Conservation (phyloP, 30 jellyfish, hydroid and myxozoan genomes). For the Hydractinia echinata region DNA sequence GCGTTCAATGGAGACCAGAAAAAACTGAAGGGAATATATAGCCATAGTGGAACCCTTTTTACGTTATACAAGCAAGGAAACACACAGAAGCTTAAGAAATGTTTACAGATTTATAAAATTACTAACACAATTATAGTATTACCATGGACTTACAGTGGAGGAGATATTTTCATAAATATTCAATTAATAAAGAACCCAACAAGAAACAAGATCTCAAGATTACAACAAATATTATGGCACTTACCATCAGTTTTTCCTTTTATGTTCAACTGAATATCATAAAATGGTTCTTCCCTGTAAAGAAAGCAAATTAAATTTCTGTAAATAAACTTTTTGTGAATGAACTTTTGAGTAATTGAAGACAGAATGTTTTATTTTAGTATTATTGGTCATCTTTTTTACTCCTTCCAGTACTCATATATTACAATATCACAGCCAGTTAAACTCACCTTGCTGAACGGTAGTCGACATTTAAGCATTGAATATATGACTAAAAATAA, state of each 20-base stretch:
- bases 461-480: constrained; percentile 79
- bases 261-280: constrained; percentile 86
- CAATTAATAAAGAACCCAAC: not conserved
- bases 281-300: constrained; percentile 84
- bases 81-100: no score
- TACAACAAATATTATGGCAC: not conserved
- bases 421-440: not conserved
- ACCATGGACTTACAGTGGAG: not conserved
- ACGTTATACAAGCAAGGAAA: no score
- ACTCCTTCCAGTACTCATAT: no score
- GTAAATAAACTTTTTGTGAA: not conserved
- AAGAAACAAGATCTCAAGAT: not conserved
- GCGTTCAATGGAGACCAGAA: not conserved
- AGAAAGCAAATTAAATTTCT: not conserved
- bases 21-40: no score
- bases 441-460: constrained; percentile 71
- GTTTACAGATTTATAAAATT: not conserved
- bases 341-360: no score
- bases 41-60: no score
- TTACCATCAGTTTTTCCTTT: constrained; percentile 89
- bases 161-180: not conserved
- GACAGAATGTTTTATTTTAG: no score
- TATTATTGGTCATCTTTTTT: no score
- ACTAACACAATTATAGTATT: not conserved
- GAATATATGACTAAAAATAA: constrained; percentile 77